Base-by-base conservation (phyloP, 2,888 invertebrate species). In the Autographa gamma region DNA sequence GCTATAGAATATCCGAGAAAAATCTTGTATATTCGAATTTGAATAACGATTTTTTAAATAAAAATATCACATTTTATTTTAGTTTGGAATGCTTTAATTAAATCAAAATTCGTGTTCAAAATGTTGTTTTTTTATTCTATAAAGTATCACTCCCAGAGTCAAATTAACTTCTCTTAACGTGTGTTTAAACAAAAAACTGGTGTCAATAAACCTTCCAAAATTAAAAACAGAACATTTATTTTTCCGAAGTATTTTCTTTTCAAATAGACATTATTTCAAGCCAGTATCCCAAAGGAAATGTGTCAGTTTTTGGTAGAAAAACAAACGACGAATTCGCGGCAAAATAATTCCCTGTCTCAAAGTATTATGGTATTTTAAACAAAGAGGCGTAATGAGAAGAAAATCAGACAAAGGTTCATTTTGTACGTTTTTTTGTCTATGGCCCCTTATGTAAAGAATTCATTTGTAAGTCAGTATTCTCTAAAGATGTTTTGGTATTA, bases 281-380 rank as follows among this genome's bases (percentile, higher is more conserved):
- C 25, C 25, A 25, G 31, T 60, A 58, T 31, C 79, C 69, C 70
- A 43, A 52, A 81, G 65, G 83, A 77, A 75, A 83, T 81, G 64
- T 70, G 59, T 75, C 60, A 64, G 31, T 52, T 60, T 81, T 78
- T 25, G 71, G 58, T 83, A 62, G 71, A 65, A 67, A 48, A 43
- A 56, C 5, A 5, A 66, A 67, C 61, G 58, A 63, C 70, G 71
- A 75, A 70, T 64, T 66, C 66, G 63, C 62, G 61, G n/a, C 62
- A 25, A 72, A 81, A 73, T 52, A 52, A 60, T 62, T 18, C 59
- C 62, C 59, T 60, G 43, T 54, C 18, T 77, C 58, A 41, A 38
- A 77, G 62, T 60, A 63, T 67, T 67, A 65, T 60, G 64, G 31
- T 65, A 63, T 80, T 77, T 68, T 52, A 58, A 77, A 77, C 66